A percentile compares a stretch with the other conserved stretches of the same genome.
phyloP scores from a whole-genome alignment of 2,113 vertebrate genomes.

The Phalacrocorax brasilianus region DNA sequence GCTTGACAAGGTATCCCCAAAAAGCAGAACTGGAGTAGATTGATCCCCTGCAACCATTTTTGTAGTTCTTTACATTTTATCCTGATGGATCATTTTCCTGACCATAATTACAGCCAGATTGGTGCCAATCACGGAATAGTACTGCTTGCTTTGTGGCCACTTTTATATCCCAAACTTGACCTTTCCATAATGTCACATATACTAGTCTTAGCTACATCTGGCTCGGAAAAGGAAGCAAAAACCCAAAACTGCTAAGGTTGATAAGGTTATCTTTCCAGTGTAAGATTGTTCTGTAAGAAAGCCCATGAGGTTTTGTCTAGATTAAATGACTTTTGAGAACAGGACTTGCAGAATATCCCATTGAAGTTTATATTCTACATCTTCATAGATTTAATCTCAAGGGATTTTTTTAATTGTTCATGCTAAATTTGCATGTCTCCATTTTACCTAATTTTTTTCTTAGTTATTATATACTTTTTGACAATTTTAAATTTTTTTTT shows the following conservation, averaged over 20 bases:
- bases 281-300: not conserved
- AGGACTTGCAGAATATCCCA: not conserved
- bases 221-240: not conserved
- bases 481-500: not conserved
- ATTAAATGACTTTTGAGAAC: not conserved
- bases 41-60: not conserved
- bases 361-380: not conserved
- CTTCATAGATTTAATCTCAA: not conserved
- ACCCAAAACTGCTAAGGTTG: not conserved
- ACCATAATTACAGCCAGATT: not conserved
- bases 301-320: not conserved
- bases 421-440: not conserved
- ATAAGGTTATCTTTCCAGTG: not conserved
- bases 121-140: not conserved
- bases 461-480: not conserved
- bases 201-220: not conserved
- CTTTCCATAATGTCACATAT: not conserved
- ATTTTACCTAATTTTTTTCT: not conserved
- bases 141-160: not conserved
- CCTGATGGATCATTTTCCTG: not conserved
- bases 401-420: not conserved
- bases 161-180: not conserved
- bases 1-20: not conserved
- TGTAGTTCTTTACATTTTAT: not conserved
- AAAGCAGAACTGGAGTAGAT: not conserved